Evolutionary conservation across 1,140 invertebrate species (phyloP).

Genomic region (Lasioglossum albipes): DNA sequence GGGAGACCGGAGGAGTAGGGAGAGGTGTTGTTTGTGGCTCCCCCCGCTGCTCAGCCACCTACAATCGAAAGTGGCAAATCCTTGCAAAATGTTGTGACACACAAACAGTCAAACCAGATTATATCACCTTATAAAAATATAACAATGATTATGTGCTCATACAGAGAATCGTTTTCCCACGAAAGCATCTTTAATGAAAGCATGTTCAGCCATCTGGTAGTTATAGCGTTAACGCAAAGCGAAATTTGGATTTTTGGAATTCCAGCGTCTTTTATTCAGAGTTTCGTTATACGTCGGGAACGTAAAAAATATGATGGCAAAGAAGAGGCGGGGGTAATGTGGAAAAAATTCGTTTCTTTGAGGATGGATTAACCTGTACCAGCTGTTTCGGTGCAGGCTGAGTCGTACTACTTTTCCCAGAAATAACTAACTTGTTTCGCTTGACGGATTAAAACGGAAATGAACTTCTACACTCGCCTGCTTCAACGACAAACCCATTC

Average conservation of each 20-base stretch:
- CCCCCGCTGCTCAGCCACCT: too few species aligned
- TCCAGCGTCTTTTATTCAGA: background rate
- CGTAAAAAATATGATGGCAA: background rate
- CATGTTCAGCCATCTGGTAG: too few species aligned
- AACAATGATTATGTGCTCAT: too few species aligned
- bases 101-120: too few species aligned
- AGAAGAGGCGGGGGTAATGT: background rate
- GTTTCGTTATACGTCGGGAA: background rate
- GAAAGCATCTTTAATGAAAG: too few species aligned
- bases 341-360: background rate
- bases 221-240: too few species aligned
- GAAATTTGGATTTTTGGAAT: background rate
- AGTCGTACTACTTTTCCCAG: background rate
- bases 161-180: too few species aligned
- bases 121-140: too few species aligned
- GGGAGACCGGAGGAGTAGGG: too few species aligned
- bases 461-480: background rate
- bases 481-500: background rate
- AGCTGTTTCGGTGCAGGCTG: background rate
- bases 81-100: too few species aligned
- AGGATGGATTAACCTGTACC: background rate
- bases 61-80: too few species aligned
- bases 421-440: background rate
- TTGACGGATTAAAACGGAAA: background rate
- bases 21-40: too few species aligned